These are phyloP conservation scores for Alosa sapidissima DNA, from an alignment of 2,797 vertebrate genomes.

Conservation along the genomic window DNA sequence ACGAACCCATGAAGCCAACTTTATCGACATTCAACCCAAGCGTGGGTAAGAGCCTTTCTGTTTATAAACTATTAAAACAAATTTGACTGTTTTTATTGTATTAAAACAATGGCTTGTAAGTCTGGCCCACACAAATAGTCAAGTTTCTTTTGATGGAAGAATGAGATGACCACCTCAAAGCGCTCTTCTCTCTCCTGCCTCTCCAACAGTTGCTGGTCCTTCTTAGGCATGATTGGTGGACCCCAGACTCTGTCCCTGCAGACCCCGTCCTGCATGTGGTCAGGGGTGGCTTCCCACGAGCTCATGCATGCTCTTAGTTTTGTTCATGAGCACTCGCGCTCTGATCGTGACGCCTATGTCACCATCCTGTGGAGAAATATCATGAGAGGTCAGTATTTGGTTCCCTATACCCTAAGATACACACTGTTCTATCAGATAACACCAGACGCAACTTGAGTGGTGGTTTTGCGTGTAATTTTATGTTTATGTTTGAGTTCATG, in stretches of 20 bases:
- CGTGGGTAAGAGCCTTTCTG: constrained; percentile 67
- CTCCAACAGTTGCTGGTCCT: constrained; percentile 83
- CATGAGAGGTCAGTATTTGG: constrained; percentile 61
- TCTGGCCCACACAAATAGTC: neutral
- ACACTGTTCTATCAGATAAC: neutral
- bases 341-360: constrained; percentile 82
- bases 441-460: neutral
- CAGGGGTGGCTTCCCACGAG: constrained; percentile 83
- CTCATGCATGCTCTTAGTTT: constrained; percentile 86
- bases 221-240: constrained; percentile 81
- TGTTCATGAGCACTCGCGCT: constrained; percentile 85
- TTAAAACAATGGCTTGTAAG: no score
- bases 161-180: neutral
- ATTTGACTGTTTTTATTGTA: no score
- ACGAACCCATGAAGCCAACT: constrained; percentile 72
- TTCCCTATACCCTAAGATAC: neutral
- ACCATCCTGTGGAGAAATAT: constrained; percentile 86
- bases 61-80: neutral
- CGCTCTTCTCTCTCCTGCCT: neutral
- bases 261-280: constrained; percentile 81
- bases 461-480: constrained; percentile 13
- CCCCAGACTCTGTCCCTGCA: constrained; percentile 81
- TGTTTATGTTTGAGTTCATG: neutral
- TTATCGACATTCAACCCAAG: constrained; percentile 72
- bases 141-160: neutral